Base-by-base conservation (phyloP, 2,113 vertebrate genomes). In the Menidia beryllina region DNA sequence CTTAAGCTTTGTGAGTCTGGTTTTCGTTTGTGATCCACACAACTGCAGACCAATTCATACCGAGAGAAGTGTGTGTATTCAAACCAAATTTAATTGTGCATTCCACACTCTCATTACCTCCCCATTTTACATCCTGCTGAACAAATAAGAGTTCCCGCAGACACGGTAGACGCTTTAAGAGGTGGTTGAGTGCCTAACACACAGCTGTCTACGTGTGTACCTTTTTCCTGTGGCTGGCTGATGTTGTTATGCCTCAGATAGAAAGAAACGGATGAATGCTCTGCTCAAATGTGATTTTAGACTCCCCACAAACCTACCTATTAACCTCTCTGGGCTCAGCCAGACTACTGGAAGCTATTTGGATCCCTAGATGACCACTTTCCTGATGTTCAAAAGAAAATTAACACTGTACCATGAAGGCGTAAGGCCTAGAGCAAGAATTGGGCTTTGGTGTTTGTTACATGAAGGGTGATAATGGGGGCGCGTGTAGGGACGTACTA, bases 391-490 rank as follows among this genome's bases (percentile, higher is more conserved):
- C 30, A 34, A 34, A 34, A 34, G 30, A 34, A 34, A 34, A 34
- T 34, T 2, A 34, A 10, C 30, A 34, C 30, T 34, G 30, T 10
- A 3, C 30, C 1, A 34, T 6, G 30, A 34, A 5, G 5, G 30
- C 10, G 30, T 34, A 34, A 34, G 30, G 30, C 30, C 30, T 10
- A 5, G 30, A 34, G 30, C 7, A 34, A 34, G 30, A 34, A 34
- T 45, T 60, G 70, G 71, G 45, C 15, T 69, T 71, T 24, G 24
- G 34, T 24, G 55, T 56, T 74, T 64, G 41, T 70, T 77, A 68
- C 54, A 14, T 70, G 67, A 79, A 56, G 45, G 36, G 4, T 73
- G 10, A 3, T 34, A 34, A 34, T 10, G 5, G 30, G n/a, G 30
- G 30, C 30, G 30, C 10, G 30, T 34, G 5, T 34, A 10, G 30